Percentiles rank a stretch among this genome's conserved stretches.
phyloP scores from a whole-genome alignment of 1,140 invertebrate genomes.

The Cotesia vestalis region DNA sequence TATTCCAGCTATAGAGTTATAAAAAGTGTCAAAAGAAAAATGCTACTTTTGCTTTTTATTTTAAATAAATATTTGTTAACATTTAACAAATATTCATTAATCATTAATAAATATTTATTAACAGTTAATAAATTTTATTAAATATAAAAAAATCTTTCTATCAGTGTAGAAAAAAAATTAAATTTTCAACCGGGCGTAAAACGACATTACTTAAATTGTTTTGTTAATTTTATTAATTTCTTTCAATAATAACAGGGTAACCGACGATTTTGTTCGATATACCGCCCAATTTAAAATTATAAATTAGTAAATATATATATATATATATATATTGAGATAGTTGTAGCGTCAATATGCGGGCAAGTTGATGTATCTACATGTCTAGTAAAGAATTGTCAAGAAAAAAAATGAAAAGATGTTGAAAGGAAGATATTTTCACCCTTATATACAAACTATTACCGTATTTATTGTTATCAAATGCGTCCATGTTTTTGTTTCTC shows the following conservation, averaged over 20 bases:
- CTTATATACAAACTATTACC: slow-evolving; percentile 2
- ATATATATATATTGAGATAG: not conserved
- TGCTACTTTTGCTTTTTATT: no score
- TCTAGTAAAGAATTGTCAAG: not conserved
- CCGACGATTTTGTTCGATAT: slow-evolving; percentile 53
- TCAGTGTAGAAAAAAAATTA: no score
- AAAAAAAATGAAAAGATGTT: not conserved
- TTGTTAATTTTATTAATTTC: slow-evolving; percentile 53
- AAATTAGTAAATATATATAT: not conserved
- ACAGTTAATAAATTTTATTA: no score
- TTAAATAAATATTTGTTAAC: no score
- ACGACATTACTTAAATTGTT: slow-evolving; percentile 53
- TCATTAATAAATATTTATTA: no score
- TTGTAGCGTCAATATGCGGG: not conserved
- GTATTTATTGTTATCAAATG: not conserved
- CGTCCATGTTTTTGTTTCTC: slow-evolving; percentile 19
- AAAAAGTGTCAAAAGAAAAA: no score
- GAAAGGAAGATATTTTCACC: not conserved
- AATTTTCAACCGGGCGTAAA: no score
- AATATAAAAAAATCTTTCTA: no score
- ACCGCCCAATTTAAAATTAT: not conserved
- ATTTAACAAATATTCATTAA: no score
- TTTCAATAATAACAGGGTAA: slow-evolving; percentile 39
- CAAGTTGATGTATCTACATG: not conserved
- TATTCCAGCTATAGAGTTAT: no score